Conservation (phyloP, 2,888 invertebrate genomes). For the Synanthedon vespiformis region DNA sequence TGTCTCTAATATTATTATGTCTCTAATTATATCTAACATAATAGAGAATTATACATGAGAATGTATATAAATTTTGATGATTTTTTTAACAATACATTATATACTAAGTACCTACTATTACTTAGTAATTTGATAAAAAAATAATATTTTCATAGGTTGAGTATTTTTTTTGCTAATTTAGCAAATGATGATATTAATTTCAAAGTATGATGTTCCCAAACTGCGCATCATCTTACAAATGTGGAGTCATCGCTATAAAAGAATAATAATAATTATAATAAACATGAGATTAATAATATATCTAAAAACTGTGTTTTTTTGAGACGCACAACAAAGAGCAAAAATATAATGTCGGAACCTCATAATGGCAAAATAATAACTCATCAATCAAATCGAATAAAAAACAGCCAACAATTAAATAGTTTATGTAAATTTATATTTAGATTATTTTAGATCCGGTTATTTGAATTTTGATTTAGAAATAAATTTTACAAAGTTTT, state of each 20-base stretch:
- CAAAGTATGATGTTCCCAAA: neutral
- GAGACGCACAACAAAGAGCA: neutral
- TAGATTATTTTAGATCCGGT: neutral
- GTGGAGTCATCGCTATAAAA: neutral
- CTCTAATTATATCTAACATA: too few relatives aligned
- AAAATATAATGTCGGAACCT: neutral
- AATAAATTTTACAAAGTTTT: too few relatives aligned
- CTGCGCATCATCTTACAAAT: neutral
- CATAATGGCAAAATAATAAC: neutral
- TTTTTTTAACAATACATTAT: too few relatives aligned
- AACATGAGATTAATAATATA: neutral
- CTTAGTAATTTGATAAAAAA: too few relatives aligned
- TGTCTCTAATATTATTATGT: too few relatives aligned
- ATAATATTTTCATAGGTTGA: too few relatives aligned
- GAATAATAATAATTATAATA: neutral
- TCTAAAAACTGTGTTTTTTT: neutral
- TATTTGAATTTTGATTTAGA: neutral
- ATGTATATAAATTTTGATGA: too few relatives aligned
- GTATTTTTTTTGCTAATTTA: too few relatives aligned
- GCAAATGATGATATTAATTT: too few relatives aligned
- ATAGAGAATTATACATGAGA: too few relatives aligned
- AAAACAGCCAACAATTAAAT: neutral
- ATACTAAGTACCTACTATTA: too few relatives aligned
- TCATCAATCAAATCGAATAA: neutral
- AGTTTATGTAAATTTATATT: neutral